A percentile compares a stretch with the other conserved stretches of the same genome.
phyloP scores from a whole-genome alignment of 2,113 vertebrate genomes.

The Nycticryphes semicollaris region DNA sequence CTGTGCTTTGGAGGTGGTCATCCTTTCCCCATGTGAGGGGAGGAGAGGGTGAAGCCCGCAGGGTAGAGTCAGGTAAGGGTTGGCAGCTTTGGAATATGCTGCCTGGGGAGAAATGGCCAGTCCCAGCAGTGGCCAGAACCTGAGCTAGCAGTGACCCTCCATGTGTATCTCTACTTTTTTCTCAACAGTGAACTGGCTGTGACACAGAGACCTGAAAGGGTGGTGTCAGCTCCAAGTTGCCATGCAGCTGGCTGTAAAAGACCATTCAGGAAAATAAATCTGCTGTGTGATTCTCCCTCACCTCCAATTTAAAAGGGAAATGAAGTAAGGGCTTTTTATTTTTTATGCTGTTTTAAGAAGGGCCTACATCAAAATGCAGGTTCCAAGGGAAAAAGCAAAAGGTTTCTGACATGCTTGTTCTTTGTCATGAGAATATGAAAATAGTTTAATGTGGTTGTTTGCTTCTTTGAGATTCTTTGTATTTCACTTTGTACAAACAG shows the following conservation, averaged over 20 bases:
- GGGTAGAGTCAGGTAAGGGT: neutral
- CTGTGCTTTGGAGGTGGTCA: neutral
- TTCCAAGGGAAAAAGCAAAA: neutral
- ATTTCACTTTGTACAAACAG: conserved; percentile 31
- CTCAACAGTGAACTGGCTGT: neutral
- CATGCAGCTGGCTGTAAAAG: neutral
- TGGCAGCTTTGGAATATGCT: neutral
- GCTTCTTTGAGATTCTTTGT: conserved; percentile 10
- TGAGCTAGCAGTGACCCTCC: neutral
- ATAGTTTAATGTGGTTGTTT: conserved; percentile 21
- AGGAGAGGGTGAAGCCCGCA: neutral
- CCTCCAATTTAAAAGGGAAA: conserved; percentile 24
- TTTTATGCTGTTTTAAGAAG: conserved; percentile 25
- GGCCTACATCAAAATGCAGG: neutral
- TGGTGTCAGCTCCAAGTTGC: neutral
- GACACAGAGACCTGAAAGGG: neutral
- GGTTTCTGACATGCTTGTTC: neutral
- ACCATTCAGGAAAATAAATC: neutral
- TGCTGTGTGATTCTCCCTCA: neutral
- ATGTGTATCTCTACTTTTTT: fast-evolving
- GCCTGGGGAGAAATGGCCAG: neutral
- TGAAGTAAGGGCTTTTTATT: neutral
- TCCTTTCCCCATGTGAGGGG: neutral
- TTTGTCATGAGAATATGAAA: neutral
- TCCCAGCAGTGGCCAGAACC: neutral